Evolutionary conservation across 1,140 invertebrate genomes (phyloP).

Genomic region (Melipona quadrifasciata): DNA sequence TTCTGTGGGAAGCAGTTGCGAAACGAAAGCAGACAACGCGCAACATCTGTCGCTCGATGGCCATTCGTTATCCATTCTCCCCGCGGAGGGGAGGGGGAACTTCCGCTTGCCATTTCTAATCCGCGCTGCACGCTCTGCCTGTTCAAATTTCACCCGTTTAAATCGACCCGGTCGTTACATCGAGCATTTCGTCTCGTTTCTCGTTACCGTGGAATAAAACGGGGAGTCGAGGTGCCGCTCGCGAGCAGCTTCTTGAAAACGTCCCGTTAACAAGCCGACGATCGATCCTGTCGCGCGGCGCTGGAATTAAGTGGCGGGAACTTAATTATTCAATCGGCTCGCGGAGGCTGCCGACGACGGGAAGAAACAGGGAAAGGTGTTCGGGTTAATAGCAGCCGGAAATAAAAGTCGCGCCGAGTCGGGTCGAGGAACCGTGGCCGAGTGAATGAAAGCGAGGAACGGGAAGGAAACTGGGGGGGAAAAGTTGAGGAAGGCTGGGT

Average conservation of each 20-base stretch:
- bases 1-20: background rate
- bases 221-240: background rate
- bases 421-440: background rate
- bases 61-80: background rate
- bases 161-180: slow-evolving; percentile 27
- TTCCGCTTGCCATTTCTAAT: slow-evolving; percentile 17
- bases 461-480: too few species aligned
- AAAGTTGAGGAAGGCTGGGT: background rate
- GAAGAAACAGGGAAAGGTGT: slow-evolving; percentile 11
- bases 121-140: slow-evolving; percentile 23
- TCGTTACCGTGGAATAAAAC: slow-evolving; percentile 47
- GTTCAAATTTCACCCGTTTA: background rate
- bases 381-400: slow-evolving; percentile 34
- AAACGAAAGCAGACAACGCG: background rate
- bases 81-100: background rate
- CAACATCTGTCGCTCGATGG: slow-evolving; percentile 3
- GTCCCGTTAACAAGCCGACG: slow-evolving; percentile 6
- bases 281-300: slow-evolving; percentile 20
- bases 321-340: slow-evolving; percentile 58
- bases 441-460: background rate
- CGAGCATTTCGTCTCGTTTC: slow-evolving; percentile 10
- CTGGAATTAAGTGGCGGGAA: slow-evolving; percentile 53
- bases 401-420: slow-evolving; percentile 41
- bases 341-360: background rate
- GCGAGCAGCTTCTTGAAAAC: slow-evolving; percentile 34